Conservation (phyloP, 2,888 invertebrate species). For the Amiota communis region DNA sequence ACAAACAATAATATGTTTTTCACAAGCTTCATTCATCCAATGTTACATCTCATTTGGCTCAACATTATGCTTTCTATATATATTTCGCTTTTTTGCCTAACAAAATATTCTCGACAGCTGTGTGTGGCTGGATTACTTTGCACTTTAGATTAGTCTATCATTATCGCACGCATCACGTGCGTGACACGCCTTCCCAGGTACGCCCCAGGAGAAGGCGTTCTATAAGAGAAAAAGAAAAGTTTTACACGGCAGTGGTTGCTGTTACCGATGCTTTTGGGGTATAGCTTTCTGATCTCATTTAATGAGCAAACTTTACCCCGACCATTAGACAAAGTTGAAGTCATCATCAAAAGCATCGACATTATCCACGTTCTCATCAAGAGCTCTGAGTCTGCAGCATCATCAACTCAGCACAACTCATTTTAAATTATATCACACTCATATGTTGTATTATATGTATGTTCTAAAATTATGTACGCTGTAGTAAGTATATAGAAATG, state of each 20-base stretch:
- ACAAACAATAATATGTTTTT: no score
- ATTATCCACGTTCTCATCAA: background rate
- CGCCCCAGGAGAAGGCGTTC: background rate
- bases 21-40: no score
- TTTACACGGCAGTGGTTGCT: slow-evolving; percentile 2
- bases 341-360: background rate
- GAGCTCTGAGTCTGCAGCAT: background rate
- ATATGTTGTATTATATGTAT: no score
- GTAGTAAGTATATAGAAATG: no score
- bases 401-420: background rate
- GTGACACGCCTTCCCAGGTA: slow-evolving; percentile 1
- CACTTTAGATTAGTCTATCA: slow-evolving; percentile 11
- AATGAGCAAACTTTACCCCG: slow-evolving; percentile 15
- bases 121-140: background rate
- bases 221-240: background rate
- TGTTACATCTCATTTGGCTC: no score
- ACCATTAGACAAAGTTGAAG: background rate
- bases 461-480: no score
- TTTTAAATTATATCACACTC: slow-evolving; percentile 2
- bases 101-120: background rate
- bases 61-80: no score
- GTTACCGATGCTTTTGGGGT: background rate
- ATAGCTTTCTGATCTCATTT: slow-evolving; percentile 10
- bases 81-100: no score
- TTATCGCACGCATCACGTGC: slow-evolving; percentile 14